Base-by-base conservation (phyloP, 1,140 invertebrate genomes). In the Druon quercuslanigerum region DNA sequence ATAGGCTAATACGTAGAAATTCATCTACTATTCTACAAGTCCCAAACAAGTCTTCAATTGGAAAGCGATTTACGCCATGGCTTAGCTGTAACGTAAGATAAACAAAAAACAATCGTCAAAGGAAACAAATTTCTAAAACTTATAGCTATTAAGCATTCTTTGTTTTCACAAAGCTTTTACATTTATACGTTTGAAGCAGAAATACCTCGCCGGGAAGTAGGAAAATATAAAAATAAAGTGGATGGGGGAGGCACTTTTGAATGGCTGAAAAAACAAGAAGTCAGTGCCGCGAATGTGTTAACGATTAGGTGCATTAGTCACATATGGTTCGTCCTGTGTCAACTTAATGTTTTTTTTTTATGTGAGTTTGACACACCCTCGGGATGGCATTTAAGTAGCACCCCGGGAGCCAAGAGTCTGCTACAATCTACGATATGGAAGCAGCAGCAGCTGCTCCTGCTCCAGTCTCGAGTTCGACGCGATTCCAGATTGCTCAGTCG, bases 301-400 rank as follows among this genome's bases (percentile, higher is more conserved):
- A 66, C 60, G 60, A 66, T 66, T 66, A 66, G 60, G 60, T 66
- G 33, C 14, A 16, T 66, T 13, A 66, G 60, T 66, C 60, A 66
- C 60, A 66, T n/a, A n/a, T 66, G 57, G 20, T 20, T 60, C 20
- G 60, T 25, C 13, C n/a, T 66, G 33, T 66, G 60, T 66, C 25
- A 66, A 66, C 14, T 25, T 9, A 66, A 66, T 40, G 60, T 66
- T 66, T 40, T 33, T 66, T 66, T 66, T 66, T 13, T 16, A 66
- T 33, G 14, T n/a, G 60, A 66, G 60, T 66, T 66, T 66, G 60
- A 66, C 60, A 33, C 60, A 33, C 40, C 60, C 60, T 16, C 14
- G 60, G 60, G 60, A 46, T 33, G 60, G 46, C 20, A 66, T 66
- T 66, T 66, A 66, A 46, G 60, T 40, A 66, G 33, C 60, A 66